A percentile compares a stretch with the other conserved stretches of the same genome.
Conservation (phyloP, 2,797 vertebrate genomes). For the Clarias platycephalus region DNA sequence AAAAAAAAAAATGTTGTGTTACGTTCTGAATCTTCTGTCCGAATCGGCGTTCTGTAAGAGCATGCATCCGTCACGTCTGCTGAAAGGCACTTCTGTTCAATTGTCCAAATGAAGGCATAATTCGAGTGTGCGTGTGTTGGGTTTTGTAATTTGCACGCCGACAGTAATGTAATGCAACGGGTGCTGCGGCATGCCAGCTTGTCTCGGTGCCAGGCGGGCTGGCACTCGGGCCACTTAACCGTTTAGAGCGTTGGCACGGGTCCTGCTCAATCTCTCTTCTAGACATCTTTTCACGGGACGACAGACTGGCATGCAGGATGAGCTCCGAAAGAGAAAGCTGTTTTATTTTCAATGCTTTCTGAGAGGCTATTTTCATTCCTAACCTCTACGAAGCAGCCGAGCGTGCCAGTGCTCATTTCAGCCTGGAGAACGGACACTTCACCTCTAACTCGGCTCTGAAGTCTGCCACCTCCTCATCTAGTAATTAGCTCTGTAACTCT, state of each 20-base stretch:
- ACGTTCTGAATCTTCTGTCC: conserved; percentile 9
- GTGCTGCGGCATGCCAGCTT: conserved; percentile 67
- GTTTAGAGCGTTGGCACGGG: conserved; percentile 73
- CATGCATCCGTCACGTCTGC: conserved; percentile 60
- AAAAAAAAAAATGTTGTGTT: too few species aligned
- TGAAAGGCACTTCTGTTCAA: conserved; percentile 50
- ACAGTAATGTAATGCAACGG: conserved; percentile 72
- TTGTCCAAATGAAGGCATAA: conserved; percentile 64
- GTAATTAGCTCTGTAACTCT: conserved; percentile 37
- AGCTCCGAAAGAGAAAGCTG: conserved; percentile 44
- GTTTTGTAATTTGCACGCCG: conserved; percentile 68
- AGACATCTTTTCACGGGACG: conserved; percentile 53
- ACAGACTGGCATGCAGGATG: conserved; percentile 44
- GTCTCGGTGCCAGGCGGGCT: conserved; percentile 71
- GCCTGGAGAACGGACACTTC: conserved; percentile 27
- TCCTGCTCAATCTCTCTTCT: conserved; percentile 49
- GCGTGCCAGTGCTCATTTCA: conserved; percentile 31
- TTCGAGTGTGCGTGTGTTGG: conserved; percentile 63
- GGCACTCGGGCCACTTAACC: conserved; percentile 73
- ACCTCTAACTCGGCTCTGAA: conserved; percentile 57
- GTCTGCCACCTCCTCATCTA: conserved; percentile 13
- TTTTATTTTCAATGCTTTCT: conserved; percentile 48
- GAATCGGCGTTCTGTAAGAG: conserved; percentile 21
- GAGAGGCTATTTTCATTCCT: conserved; percentile 38
- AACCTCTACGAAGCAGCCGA: conserved; percentile 35